Base-by-base conservation (phyloP, 2,113 vertebrate genomes). In the Mustela lutreola region DNA sequence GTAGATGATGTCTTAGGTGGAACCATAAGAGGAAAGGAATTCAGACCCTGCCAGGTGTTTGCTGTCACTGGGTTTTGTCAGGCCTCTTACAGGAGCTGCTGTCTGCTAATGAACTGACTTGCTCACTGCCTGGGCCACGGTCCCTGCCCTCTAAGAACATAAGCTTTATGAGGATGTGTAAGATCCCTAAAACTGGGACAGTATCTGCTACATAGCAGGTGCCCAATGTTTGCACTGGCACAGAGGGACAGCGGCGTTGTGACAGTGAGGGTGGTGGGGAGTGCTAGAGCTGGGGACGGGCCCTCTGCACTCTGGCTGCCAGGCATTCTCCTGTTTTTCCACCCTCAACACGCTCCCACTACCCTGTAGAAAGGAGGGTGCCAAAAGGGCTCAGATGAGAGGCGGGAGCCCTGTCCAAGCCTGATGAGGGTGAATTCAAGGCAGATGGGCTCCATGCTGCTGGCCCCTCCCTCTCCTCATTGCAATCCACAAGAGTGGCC, bases 231-330 rank as follows among this genome's bases (percentile, higher is more conserved):
- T 24, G 56, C 22, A 2, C 62, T 16, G 60, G 15, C 39, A 0
- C 14, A 24, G 48, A 60, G n/a, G 39, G 19, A 22, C 2, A 33
- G 4, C 4, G 63, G 71, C 0, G 14, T n/a, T 26, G 10, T 42
- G 42, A 33, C 4, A 31, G 31, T 0, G 22, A 88, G 31, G 31
- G 76, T 0, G 19, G 58, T 1, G n/a, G 22, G 26, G 65, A 45
- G 31, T 8, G 14, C 2, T 0, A 16, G 65, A 33, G 80, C 14
- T 2, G 22, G 7, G 28, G 56, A 36, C 0, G 3, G 1, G 0
- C 21, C 22, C 42, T 87, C 39, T 15, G 42, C 28, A 62, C 11
- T 83, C 12, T 42, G 8, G 33, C 60, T 36, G n/a, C 9, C 11
- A 5, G 1, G 2, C 21, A 22, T 48, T 73, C 82, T 39, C 53